Evolutionary conservation across 2,797 vertebrate species (phyloP).

Genomic region (Ispidina lecontei): DNA sequence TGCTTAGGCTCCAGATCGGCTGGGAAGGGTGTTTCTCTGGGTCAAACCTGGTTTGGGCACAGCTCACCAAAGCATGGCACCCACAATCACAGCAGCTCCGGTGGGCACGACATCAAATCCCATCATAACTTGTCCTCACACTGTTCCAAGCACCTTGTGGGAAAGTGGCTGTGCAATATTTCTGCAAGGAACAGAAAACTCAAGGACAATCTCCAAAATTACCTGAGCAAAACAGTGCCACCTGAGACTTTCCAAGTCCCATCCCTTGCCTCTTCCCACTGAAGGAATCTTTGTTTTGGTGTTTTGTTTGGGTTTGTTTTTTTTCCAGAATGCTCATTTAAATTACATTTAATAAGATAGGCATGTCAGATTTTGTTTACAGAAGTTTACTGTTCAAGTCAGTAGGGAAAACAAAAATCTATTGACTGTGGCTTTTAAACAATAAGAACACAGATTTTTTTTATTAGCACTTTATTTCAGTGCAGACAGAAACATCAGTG

Average conservation of each 20-base stretch:
- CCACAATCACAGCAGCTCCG: rapidly evolving
- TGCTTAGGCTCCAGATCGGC: background rate
- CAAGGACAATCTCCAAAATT: background rate
- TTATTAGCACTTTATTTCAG: constrained; percentile 61
- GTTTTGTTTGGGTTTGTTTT: background rate
- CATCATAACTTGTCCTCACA: rapidly evolving
- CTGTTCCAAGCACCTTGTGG: rapidly evolving
- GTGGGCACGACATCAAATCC: rapidly evolving
- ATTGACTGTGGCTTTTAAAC: constrained; percentile 67
- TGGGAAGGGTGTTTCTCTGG: background rate
- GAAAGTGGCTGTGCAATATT: rapidly evolving
- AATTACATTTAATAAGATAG: constrained; percentile 57
- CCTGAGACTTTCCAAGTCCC: background rate
- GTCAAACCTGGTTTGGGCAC: background rate
- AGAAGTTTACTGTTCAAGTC: constrained; percentile 68
- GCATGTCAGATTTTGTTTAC: constrained; percentile 71
- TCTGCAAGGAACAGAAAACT: background rate
- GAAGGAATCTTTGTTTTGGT: background rate
- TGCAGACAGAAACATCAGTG: constrained; percentile 70
- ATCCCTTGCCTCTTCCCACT: background rate
- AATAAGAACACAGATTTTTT: constrained; percentile 52
- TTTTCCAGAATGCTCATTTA: constrained; percentile 22
- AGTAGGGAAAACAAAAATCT: constrained; percentile 74
- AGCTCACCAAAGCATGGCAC: background rate
- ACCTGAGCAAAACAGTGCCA: background rate